phyloP scores from a whole-genome alignment of 2,888 invertebrate species.

The Pseudococcus longispinus region DNA sequence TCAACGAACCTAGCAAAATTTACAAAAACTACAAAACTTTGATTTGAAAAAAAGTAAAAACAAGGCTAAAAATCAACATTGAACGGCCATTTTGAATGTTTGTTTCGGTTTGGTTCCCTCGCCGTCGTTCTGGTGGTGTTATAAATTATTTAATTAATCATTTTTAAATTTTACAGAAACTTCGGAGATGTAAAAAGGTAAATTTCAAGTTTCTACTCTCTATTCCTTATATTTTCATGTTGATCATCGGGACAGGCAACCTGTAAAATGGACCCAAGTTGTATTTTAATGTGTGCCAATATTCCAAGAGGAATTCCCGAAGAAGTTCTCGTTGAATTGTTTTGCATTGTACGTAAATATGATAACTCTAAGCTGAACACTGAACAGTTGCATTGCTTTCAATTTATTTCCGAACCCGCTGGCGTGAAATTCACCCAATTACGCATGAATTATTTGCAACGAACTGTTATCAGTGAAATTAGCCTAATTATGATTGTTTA shows the following conservation, averaged over 20 bases:
- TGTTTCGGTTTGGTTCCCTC: no score
- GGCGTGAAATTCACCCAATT: background rate
- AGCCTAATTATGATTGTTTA: background rate
- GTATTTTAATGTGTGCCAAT: conserved; percentile 45
- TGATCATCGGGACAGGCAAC: background rate
- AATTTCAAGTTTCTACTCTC: background rate
- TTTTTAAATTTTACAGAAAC: background rate
- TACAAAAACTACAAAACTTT: background rate
- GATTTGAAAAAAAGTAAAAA: background rate
- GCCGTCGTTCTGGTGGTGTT: background rate
- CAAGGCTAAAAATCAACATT: background rate
- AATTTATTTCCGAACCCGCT: background rate
- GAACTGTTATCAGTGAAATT: background rate
- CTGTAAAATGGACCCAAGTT: background rate
- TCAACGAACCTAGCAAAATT: background rate
- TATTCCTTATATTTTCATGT: background rate
- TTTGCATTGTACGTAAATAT: conserved; percentile 39
- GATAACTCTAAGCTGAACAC: background rate
- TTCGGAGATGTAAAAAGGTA: background rate
- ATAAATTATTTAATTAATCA: background rate
- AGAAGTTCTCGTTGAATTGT: conserved; percentile 42
- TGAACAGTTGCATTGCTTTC: background rate
- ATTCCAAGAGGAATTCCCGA: conserved; percentile 29
- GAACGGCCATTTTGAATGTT: background rate
- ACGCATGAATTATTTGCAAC: background rate